Base-by-base conservation (phyloP, 2,888 invertebrate genomes). In the Drepanosiphum platanoidis region DNA sequence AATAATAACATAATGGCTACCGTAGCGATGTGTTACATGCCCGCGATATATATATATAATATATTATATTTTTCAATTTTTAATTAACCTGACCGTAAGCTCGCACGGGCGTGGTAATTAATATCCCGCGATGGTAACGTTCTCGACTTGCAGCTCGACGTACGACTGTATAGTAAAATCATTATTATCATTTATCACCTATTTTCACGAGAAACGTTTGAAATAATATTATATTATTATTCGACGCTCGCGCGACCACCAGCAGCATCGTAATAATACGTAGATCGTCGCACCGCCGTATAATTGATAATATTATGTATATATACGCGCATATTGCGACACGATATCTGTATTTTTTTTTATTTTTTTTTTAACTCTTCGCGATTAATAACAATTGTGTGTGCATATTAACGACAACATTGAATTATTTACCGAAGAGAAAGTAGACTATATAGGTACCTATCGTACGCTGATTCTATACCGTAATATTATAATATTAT, bases 391-490 rank as follows among this genome's bases (percentile, higher is more conserved):
- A 42, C 66, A n/a, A 32, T 42, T 42, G 18, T 15, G 13, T 13
- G 13, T 39, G 22, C 30, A 39, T 30, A 34, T 11, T 75, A 75
- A 42, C 34, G 22, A 34, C 22, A 66, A 46, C 9, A 30, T 30
- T 13, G 42, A 5, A 78, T 64, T 61, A 30, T 68, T 68, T 27
- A 15, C 46, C 27, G 27, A 70, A 70, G 80, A 36, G 80, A 80
- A 80, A 80, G 80, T 80, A 27, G 18, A 70, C n/a, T n/a, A n/a
- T n/a, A n/a, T 79, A 52, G 34, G 1, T 32, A 52, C 42, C 27
- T 42, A 42, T 42, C 46, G 46, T 72, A 72, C 30, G 11, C 32
- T 0, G 52, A 70, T 52, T 15, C 18, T 80, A 27, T 52, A 80
- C 34, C 18, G n/a, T 80, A 36, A 70, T 80, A 34, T 36, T 22